Conservation (phyloP, 1,140 invertebrate genomes). For the Copidosoma floridanum region DNA sequence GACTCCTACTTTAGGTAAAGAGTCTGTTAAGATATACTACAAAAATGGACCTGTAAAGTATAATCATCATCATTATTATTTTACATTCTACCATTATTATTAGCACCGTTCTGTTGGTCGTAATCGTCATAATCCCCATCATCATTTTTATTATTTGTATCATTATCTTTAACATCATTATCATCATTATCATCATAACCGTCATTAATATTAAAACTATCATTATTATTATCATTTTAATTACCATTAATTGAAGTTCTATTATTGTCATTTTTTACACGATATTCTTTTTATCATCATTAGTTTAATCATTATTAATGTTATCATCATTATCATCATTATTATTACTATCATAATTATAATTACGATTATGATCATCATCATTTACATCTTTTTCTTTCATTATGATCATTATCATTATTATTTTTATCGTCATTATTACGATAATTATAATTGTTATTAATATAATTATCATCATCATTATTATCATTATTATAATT, state of each 20-base stretch:
- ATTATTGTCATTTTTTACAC: constrained; percentile 27
- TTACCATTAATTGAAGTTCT: constrained; percentile 27
- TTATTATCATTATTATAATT: not conserved
- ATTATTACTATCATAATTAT: not conserved
- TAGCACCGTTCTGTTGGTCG: not conserved
- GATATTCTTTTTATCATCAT: constrained; percentile 21
- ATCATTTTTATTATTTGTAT: too few relatives aligned
- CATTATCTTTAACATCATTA: constrained; percentile 31
- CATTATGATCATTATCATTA: not conserved
- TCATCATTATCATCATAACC: constrained; percentile 16
- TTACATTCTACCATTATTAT: not conserved
- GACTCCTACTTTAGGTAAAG: too few relatives aligned
- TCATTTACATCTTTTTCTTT: not conserved
- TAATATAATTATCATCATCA: not conserved
- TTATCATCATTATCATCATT: not conserved
- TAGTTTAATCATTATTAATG: not conserved
- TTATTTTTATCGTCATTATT: not conserved
- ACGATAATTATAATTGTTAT: not conserved
- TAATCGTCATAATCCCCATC: not conserved
- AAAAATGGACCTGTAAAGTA: too few relatives aligned
- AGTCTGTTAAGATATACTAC: too few relatives aligned
- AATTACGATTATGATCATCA: not conserved
- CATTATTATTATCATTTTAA: constrained; percentile 32
- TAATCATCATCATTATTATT: too few relatives aligned
- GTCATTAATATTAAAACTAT: not conserved